These are phyloP conservation scores for Naso thynnoides DNA, from an alignment of 2,797 vertebrate genomes.

Conservation along the genomic window DNA sequence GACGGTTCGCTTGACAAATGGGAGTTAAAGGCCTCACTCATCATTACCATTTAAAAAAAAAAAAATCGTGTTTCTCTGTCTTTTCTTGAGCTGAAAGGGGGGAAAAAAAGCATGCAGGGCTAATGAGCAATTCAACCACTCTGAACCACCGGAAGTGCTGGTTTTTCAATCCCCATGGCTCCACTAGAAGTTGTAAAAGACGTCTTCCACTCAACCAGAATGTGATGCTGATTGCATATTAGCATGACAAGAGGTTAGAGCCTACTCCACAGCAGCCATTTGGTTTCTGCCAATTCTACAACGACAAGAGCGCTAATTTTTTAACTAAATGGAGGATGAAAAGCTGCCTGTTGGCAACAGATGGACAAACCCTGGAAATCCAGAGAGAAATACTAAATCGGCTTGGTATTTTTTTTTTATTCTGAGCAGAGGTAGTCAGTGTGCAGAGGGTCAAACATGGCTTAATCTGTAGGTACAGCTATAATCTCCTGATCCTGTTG, in stretches of 20 bases:
- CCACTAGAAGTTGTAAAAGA: constrained; percentile 65
- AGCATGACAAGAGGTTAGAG: constrained; percentile 69
- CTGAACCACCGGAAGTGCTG: constrained; percentile 64
- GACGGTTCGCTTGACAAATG: constrained; percentile 29
- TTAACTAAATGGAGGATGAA: constrained; percentile 44
- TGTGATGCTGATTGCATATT: constrained; percentile 78
- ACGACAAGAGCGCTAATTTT: constrained; percentile 40
- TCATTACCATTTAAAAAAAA: constrained; percentile 2
- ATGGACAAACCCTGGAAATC: constrained; percentile 46
- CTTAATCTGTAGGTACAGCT: constrained; percentile 20
- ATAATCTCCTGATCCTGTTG: constrained; percentile 7
- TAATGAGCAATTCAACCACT: constrained; percentile 68
- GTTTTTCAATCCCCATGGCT: constrained; percentile 60
- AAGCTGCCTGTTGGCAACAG: constrained; percentile 42
- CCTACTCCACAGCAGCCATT: constrained; percentile 51
- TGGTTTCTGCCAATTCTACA: constrained; percentile 60
- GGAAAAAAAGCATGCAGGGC: constrained; percentile 15
- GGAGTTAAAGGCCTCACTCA: constrained; percentile 29
- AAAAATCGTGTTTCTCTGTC: constrained; percentile 27
- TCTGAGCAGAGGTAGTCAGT: constrained; percentile 12
- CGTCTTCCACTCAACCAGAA: constrained; percentile 70
- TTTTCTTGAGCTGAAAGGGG: constrained; percentile 35
- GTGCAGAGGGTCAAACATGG: neutral
- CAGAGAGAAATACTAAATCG: constrained; percentile 28
- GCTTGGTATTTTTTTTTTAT: constrained; percentile 21